A percentile compares a stretch with the other conserved stretches of the same genome.
phyloP scores from a whole-genome alignment of 2,113 vertebrate species.

The Origma solitaria region DNA sequence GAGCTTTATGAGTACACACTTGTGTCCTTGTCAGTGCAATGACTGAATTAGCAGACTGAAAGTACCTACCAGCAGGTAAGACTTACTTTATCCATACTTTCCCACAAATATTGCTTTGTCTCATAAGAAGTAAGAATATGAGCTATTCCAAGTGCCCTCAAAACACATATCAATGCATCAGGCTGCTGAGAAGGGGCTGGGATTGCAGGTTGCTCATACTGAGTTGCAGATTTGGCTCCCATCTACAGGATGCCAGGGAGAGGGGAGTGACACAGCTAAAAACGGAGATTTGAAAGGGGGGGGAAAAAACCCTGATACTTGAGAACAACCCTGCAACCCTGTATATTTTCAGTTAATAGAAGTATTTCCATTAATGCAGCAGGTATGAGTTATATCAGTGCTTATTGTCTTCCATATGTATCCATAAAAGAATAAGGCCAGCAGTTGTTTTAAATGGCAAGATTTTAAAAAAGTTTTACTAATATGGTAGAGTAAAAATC shows the following conservation, averaged over 20 bases:
- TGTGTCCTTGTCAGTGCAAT: neutral
- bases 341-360: neutral
- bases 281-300: neutral
- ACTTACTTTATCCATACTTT: neutral
- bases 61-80: neutral
- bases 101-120: neutral
- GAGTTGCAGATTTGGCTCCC: neutral
- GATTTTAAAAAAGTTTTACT: neutral
- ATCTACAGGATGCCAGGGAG: neutral
- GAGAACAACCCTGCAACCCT: neutral
- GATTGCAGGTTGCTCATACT: neutral
- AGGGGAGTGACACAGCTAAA: neutral
- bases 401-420: neutral
- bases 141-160: neutral
- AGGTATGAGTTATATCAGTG: neutral
- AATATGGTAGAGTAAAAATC: neutral
- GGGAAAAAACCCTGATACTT: accelerated
- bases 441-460: neutral
- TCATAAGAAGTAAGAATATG: neutral
- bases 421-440: neutral
- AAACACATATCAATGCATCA: neutral
- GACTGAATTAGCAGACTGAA: neutral
- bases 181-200: neutral
- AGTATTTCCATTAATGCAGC: neutral
- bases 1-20: neutral